Evolutionary conservation across 2,113 vertebrate genomes (phyloP), one percentile per base, ranked within the genome.

Genomic region (Tyrannus savana): DNA sequence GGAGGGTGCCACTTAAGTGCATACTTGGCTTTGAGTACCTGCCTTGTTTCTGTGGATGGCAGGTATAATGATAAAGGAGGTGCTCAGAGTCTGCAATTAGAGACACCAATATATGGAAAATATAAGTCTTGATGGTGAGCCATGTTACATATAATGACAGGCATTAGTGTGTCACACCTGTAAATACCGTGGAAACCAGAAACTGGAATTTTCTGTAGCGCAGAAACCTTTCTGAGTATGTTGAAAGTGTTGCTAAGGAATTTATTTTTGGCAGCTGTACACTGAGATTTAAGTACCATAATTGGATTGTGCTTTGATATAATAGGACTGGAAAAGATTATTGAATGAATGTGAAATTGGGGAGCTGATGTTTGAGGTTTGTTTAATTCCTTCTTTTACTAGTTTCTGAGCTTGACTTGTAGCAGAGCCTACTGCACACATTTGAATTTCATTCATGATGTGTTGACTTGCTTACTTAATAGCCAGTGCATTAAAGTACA

Each of bases 401-500:
- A 53, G 3, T 93, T 92, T 52, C 55, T 80, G 93, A 73, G 60
- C 85, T 87, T 93, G 87, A 71, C 52, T 95, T 60, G 55, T 60
- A 76, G 80, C 3, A 19, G 31, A 79, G 76, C 77, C 78, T 62
- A 7, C 39, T 75, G 75, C 69, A 49, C 64, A n/a, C 56, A 55
- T 87, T 85, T 89, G 86, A 94, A 91, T 93, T 91, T 89, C 52
- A 23, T 59, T 86, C 1, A 1, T 63, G 79, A 31, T 64, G 75
- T 42, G 58, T 89, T 89, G 85, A 93, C 87, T 91, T 79, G 81
- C 93, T 97, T 90, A 58, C 31, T 93, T 93, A 96, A 91, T 84
- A 95, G 85, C 90, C 93, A 92, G 79, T 93, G 92, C 87, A 71
- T 90, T 87, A 83, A 96, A 94, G 88, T 64, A 89, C 80, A 93